Conservation (phyloP, 2,888 invertebrate species). For the Brenthis hecate region DNA sequence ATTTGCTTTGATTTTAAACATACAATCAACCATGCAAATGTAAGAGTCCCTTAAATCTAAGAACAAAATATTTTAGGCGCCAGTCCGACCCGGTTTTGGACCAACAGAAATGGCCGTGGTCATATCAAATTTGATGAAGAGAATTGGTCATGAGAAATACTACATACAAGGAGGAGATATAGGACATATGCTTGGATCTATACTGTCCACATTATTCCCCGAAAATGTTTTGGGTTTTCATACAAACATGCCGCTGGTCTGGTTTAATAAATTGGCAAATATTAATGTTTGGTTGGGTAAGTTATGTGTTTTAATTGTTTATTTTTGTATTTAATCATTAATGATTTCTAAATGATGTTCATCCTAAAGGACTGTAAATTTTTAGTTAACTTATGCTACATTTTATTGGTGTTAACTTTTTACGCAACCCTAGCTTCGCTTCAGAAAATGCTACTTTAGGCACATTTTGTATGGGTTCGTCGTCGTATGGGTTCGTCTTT, state of each 20-base stretch:
- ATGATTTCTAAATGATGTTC: neutral
- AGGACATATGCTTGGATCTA: constrained; percentile 83
- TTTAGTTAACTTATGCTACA: too few species aligned
- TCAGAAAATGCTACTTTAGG: neutral
- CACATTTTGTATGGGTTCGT: neutral
- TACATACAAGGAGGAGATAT: constrained; percentile 89
- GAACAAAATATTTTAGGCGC: constrained; percentile 2
- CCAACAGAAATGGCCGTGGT: constrained; percentile 81
- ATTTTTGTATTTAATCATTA: neutral
- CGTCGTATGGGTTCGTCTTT: too few species aligned
- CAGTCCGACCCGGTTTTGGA: constrained; percentile 79
- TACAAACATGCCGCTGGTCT: constrained; percentile 82
- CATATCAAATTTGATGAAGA: constrained; percentile 86
- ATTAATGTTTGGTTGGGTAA: constrained; percentile 64
- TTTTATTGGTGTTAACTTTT: too few species aligned
- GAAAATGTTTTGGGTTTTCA: constrained; percentile 78
- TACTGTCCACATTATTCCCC: constrained; percentile 85
- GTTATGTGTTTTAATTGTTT: constrained; percentile 26
- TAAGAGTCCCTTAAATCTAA: too few species aligned
- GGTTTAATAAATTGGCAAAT: constrained; percentile 47
- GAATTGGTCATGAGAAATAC: constrained; percentile 84
- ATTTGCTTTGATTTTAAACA: too few species aligned
- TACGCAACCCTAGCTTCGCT: too few species aligned
- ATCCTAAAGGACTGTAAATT: too few species aligned
- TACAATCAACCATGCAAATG: too few species aligned